Evolutionary conservation across 64 coral and sea anemone species (phyloP), one percentile per base, ranked within the genome.

Genomic region (Pocillopora verrucosa): DNA sequence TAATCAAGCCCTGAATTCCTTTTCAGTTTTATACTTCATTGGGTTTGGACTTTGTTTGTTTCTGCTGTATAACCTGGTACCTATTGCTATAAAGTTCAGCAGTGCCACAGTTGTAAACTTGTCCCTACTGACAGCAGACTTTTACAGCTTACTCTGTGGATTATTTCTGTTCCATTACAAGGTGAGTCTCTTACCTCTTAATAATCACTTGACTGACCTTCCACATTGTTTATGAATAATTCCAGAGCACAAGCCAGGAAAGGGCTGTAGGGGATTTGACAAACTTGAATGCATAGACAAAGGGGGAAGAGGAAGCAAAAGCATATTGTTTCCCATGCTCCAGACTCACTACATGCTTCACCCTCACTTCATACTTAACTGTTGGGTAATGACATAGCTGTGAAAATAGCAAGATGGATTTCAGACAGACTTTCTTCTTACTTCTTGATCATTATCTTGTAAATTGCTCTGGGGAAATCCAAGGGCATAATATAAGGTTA

Each of bases 51-150:
- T 91, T 76, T 75, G 73, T 60, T 79, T 93, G 67, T 97, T 97
- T 61, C 77, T 94, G 11, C 76, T 93, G 10, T 97, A 97, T 79
- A 77, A 78, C 17, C 59, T 97, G 34, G 93, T 93, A 88, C 95
- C 95, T 16, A 15, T 84, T 34, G 76, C 74, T 10, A 87, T 96
- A 87, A 89, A 96, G 84, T 76, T 77, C 2, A 96, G 95, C 83
- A 96, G 95, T 91, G 95, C 95, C 5, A 91, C 90, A 75, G 88
- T 96, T 58, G 95, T 93, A 0, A 96, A 96, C 77, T 77, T 96
- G 62, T 96, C 95, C 14, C 20, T 96, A 59, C 76, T 96, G 37
- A 96, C 95, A 5, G 95, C 95, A 56, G 91, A 96, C 72, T 89
- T 96, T n/a, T 96, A 93, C 77, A 96, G 90, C 13, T 85, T 95